A percentile compares a stretch with the other conserved stretches of the same genome.
Conservation (phyloP, 2,888 invertebrate genomes). For the Aphelenchoides bicaudatus region DNA sequence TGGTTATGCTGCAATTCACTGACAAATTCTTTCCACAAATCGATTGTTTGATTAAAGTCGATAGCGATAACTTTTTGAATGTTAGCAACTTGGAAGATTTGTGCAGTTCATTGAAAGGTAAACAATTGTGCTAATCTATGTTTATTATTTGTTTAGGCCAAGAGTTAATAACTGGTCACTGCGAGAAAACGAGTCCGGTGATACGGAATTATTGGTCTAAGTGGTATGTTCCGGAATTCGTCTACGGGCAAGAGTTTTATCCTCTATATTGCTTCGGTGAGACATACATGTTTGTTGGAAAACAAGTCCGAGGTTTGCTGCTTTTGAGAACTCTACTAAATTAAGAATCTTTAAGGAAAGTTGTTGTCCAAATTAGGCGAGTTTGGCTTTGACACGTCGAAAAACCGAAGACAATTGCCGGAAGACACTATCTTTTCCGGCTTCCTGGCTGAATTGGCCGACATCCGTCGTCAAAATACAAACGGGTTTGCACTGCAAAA, state of each 20-base stretch:
- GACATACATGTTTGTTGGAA: conserved; percentile 18
- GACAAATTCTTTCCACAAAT: conserved; percentile 5
- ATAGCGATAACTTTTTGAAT: conserved; percentile 20
- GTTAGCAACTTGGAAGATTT: conserved; percentile 9
- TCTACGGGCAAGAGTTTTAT: conserved; percentile 14
- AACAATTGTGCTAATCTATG: neutral
- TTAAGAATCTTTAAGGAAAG: neutral
- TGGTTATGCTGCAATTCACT: conserved; percentile 15
- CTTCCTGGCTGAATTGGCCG: neutral
- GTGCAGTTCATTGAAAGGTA: conserved; percentile 9
- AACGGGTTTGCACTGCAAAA: conserved; percentile 7
- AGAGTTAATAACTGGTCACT: conserved; percentile 14
- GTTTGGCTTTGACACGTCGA: conserved; percentile 10
- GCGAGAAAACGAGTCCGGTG: conserved; percentile 5
- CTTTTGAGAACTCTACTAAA: neutral
- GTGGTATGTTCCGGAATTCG: conserved; percentile 16
- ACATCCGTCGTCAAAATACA: neutral
- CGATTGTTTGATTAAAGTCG: conserved; percentile 15
- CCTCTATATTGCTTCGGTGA: conserved; percentile 17
- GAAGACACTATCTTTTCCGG: conserved; percentile 20
- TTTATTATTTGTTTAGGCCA: neutral
- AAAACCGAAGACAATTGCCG: conserved; percentile 12
- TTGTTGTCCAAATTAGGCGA: neutral
- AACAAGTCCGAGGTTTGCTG: conserved; percentile 6
- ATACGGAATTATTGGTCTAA: conserved; percentile 9